Conservation (phyloP, 37 sponge, comb jelly and placozoan genomes). For the Bolinopsis microptera region DNA sequence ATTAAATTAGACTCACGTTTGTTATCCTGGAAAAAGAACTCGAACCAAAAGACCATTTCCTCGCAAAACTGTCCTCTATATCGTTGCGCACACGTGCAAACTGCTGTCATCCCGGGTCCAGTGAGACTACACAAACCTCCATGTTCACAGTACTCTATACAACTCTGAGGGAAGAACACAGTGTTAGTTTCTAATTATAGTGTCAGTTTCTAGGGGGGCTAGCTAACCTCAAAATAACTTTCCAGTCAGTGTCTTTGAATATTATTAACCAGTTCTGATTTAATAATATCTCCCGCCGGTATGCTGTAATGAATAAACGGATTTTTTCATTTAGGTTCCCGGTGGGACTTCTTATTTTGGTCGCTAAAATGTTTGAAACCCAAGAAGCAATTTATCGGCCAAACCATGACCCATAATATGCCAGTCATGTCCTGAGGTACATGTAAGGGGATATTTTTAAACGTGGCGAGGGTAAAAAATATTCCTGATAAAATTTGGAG, state of each 20-base stretch:
- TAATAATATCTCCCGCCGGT: too few relatives aligned
- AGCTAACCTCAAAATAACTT: too few relatives aligned
- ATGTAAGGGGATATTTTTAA: not conserved
- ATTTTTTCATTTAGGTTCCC: not conserved
- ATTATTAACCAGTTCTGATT: not conserved
- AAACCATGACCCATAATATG: not conserved
- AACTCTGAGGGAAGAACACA: slow-evolving; percentile 5
- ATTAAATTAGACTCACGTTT: slow-evolving; percentile 40
- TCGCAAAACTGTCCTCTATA: slow-evolving; percentile 47
- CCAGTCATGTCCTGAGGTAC: not conserved
- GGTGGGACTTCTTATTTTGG: not conserved
- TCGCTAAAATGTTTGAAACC: not conserved
- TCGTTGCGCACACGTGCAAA: not conserved
- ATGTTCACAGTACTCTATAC: slow-evolving; percentile 1
- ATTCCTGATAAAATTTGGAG: not conserved
- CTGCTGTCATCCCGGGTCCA: slow-evolving; percentile 1
- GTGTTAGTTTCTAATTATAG: not conserved
- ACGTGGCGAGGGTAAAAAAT: not conserved
- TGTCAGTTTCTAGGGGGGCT: not conserved
- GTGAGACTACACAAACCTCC: not conserved
- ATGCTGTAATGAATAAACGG: too few relatives aligned
- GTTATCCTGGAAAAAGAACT: slow-evolving; percentile 49
- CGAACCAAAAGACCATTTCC: slow-evolving; percentile 54
- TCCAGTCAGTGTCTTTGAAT: too few relatives aligned
- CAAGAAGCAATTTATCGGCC: not conserved